These are phyloP conservation scores for Matsumyia berberina DNA, from an alignment of 2,888 invertebrate species.

Conservation along the genomic window DNA sequence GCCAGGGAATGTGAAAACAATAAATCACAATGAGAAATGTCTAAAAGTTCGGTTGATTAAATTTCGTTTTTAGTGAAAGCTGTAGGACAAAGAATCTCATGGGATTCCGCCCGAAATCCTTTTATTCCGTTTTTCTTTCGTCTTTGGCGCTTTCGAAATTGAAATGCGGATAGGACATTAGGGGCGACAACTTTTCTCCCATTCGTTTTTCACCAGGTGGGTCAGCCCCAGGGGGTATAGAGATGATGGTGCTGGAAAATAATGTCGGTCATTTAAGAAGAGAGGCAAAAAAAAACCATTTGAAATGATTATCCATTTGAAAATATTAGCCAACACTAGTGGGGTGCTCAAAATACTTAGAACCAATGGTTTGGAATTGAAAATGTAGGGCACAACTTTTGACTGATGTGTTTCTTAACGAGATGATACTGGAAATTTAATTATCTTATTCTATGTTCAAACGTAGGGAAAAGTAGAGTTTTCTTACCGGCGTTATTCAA, in stretches of 20 bases:
- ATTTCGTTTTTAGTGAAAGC: slow-evolving; percentile 75
- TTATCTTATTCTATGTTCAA: no score
- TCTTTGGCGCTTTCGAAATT: slow-evolving; percentile 64
- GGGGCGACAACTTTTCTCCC: slow-evolving; percentile 66
- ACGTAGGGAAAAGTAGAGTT: no score
- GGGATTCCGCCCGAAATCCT: slow-evolving; percentile 69
- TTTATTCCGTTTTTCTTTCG: slow-evolving; percentile 56
- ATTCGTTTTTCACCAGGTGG: slow-evolving; percentile 52
- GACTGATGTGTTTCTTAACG: neutral
- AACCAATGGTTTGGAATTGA: slow-evolving; percentile 28
- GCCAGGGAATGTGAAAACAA: slow-evolving; percentile 74
- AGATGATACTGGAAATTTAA: neutral
- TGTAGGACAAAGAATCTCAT: slow-evolving; percentile 69
- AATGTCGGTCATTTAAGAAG: slow-evolving; percentile 66
- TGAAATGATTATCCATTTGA: slow-evolving; percentile 58
- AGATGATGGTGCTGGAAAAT: slow-evolving; percentile 48
- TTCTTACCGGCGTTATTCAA: no score
- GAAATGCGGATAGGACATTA: slow-evolving; percentile 72
- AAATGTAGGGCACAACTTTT: slow-evolving; percentile 8
- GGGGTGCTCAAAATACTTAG: neutral
- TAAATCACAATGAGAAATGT: slow-evolving; percentile 76
- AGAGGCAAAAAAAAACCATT: slow-evolving; percentile 33
- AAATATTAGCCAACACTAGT: slow-evolving; percentile 39
- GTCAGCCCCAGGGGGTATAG: slow-evolving; percentile 11
- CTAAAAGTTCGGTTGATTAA: slow-evolving; percentile 76